phyloP scores from a whole-genome alignment of 2,113 vertebrate species.

The Lates calcarifer region DNA sequence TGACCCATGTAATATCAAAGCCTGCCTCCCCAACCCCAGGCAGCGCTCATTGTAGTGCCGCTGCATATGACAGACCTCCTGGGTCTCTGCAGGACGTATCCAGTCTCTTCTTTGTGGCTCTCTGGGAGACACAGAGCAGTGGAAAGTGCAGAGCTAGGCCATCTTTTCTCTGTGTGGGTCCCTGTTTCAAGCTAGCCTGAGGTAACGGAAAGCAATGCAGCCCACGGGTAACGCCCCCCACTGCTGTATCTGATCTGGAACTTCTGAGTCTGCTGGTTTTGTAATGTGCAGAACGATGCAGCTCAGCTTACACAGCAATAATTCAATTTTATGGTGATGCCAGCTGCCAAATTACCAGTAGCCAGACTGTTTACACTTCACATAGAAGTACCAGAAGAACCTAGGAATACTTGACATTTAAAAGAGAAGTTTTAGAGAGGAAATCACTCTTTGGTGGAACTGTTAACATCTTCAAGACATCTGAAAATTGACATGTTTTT shows the following conservation, averaged over 20 bases:
- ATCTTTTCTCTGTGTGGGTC: constrained; percentile 41
- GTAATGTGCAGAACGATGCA: constrained; percentile 32
- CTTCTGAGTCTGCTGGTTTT: constrained; percentile 70
- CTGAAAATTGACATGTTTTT: too few relatives aligned
- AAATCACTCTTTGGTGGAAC: too few relatives aligned
- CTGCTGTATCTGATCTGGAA: constrained; percentile 68
- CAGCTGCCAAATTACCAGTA: background rate
- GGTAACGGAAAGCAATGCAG: constrained; percentile 54
- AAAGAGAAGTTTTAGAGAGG: background rate
- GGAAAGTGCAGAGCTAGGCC: constrained; percentile 71
- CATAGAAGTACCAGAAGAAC: background rate
- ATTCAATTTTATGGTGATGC: background rate
- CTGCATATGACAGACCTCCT: constrained; percentile 85
- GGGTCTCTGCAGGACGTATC: constrained; percentile 82
- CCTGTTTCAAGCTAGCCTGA: constrained; percentile 62
- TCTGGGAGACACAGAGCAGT: constrained; percentile 48
- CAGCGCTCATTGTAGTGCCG: constrained; percentile 78
- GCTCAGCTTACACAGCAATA: constrained; percentile 26
- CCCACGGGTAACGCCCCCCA: constrained; percentile 45
- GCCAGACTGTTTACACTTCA: background rate
- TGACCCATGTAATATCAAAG: constrained; percentile 87
- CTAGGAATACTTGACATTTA: background rate
- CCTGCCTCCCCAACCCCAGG: constrained; percentile 81
- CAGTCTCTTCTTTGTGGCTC: constrained; percentile 76
- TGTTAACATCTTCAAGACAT: too few relatives aligned